Conservation (phyloP, 2,113 vertebrate genomes). For the Hyperoodon ampullatus region DNA sequence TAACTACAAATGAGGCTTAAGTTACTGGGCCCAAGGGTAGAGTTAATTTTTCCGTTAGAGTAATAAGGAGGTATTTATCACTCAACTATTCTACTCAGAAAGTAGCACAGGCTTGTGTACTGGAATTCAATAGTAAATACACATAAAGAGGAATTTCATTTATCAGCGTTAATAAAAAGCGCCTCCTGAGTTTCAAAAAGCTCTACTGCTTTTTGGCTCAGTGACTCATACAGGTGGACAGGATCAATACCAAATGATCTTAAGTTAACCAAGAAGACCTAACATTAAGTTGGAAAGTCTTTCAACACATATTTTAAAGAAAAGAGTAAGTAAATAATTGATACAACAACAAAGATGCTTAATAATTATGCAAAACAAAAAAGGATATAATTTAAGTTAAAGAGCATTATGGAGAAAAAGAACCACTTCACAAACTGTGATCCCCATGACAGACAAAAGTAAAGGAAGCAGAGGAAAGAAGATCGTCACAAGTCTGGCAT, state of each 20-base stretch:
- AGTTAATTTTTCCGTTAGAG: background rate
- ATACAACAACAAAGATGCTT: background rate
- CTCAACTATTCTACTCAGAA: slow-evolving; percentile 7
- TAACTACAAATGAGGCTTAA: background rate
- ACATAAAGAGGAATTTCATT: background rate
- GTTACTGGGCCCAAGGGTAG: background rate
- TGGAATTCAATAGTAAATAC: background rate
- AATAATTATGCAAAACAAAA: background rate
- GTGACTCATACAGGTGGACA: background rate
- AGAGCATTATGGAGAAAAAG: background rate
- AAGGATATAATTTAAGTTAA: slow-evolving; percentile 3
- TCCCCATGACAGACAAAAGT: background rate
- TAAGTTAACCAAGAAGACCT: background rate
- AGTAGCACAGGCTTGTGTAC: background rate
- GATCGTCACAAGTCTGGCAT: background rate
- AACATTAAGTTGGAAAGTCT: slow-evolving; percentile 3
- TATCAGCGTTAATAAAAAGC: background rate
- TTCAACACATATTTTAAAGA: background rate
- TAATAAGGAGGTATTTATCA: background rate
- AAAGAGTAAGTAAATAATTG: background rate
- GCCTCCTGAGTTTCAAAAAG: background rate
- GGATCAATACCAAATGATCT: background rate
- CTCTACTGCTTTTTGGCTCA: background rate
- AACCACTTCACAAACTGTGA: slow-evolving; percentile 8
- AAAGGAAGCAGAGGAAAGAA: background rate